phyloP scores from a whole-genome alignment of 1,140 invertebrate genomes.

The Fopius arisanus region DNA sequence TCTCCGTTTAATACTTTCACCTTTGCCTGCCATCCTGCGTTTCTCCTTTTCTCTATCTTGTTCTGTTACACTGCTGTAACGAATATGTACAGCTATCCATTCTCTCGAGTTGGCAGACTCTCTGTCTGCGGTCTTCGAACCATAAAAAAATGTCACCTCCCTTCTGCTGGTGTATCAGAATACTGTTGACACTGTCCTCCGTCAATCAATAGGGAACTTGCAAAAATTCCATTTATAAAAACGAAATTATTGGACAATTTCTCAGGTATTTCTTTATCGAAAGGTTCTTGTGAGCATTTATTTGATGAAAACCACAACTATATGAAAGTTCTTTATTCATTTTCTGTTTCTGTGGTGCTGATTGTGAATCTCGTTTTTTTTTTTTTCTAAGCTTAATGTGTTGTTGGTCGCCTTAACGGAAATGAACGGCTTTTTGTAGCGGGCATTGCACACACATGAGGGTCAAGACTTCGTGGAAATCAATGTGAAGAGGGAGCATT shows the following conservation, averaged over 20 bases:
- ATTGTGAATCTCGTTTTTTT: neutral
- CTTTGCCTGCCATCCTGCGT: neutral
- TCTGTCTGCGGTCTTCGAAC: neutral
- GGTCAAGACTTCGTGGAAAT: slow-evolving; percentile 14
- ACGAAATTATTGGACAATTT: too few species aligned
- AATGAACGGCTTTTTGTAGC: slow-evolving; percentile 22
- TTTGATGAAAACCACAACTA: too few species aligned
- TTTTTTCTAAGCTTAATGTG: neutral
- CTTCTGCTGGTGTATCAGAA: neutral
- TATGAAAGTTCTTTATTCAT: neutral
- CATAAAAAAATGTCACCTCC: neutral
- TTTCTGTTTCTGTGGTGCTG: neutral
- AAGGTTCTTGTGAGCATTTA: too few species aligned
- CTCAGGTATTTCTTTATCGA: too few species aligned
- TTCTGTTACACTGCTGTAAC: neutral
- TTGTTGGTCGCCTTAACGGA: slow-evolving; percentile 15
- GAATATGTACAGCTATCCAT: neutral
- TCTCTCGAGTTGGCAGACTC: neutral
- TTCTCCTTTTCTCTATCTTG: neutral
- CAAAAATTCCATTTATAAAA: too few species aligned
- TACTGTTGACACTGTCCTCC: neutral
- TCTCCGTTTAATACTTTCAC: slow-evolving; percentile 7
- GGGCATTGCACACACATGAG: neutral
- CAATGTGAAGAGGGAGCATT: neutral
- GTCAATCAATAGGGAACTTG: too few species aligned